A percentile compares a stretch with the other conserved stretches of the same genome.
Evolutionary conservation across 2,888 invertebrate genomes (phyloP).

Genomic region (Apodemia zela): DNA sequence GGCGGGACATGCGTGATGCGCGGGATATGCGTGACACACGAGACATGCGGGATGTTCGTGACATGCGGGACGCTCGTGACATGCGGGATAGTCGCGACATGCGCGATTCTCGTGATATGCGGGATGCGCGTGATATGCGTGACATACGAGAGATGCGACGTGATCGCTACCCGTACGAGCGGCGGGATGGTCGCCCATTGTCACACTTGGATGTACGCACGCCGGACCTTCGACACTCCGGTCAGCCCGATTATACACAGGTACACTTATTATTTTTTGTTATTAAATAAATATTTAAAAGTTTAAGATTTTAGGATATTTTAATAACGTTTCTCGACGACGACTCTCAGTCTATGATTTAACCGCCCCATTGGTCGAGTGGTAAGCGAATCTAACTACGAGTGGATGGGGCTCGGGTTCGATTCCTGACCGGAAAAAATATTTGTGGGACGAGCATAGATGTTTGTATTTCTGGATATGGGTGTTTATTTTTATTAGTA

Average conservation of each 20-base stretch:
- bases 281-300: not conserved
- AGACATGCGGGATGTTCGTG: slow-evolving; percentile 41
- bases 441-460: no score
- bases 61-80: slow-evolving; percentile 32
- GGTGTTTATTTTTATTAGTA: no score
- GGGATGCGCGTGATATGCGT: slow-evolving; percentile 26
- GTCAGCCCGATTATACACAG: slow-evolving; percentile 71
- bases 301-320: not conserved
- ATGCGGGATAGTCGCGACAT: no score
- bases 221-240: slow-evolving; percentile 40
- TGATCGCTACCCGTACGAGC: slow-evolving; percentile 60
- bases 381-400: no score
- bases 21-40: slow-evolving; percentile 32
- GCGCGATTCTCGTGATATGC: no score
- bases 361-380: no score
- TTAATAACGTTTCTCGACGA: no score
- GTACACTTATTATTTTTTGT: slow-evolving; percentile 36
- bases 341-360: no score
- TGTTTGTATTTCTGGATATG: no score
- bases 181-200: slow-evolving; percentile 44
- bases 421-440: no score
- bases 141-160: slow-evolving; percentile 43
- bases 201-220: slow-evolving; percentile 33
- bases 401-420: no score
- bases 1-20: slow-evolving; percentile 29